A percentile compares a stretch with the other conserved stretches of the same genome.
Evolutionary conservation across 2,113 vertebrate species (phyloP).

Genomic region (Alexandromys fortis): DNA sequence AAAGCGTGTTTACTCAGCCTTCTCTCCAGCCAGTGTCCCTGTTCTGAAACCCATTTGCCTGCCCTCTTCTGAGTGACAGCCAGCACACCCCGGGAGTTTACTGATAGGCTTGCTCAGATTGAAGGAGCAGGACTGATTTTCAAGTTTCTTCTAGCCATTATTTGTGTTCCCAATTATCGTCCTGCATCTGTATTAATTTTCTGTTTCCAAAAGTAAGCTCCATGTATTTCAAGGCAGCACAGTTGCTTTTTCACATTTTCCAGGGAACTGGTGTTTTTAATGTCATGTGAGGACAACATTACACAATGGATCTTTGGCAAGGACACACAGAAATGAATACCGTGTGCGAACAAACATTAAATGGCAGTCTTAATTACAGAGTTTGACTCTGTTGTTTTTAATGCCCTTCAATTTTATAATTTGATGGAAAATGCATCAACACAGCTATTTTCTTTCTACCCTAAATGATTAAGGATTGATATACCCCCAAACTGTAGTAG

Average conservation of each 20-base stretch:
- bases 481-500: conserved; percentile 64
- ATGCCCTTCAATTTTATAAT: conserved; percentile 84
- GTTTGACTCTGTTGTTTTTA: conserved; percentile 83
- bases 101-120: conserved; percentile 61
- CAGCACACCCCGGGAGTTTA: conserved; percentile 44
- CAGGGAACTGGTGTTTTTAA: conserved; percentile 84
- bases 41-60: conserved; percentile 38
- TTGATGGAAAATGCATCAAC: conserved; percentile 83
- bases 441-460: conserved; percentile 82
- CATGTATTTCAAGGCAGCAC: conserved; percentile 79
- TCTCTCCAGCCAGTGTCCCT: conserved; percentile 37
- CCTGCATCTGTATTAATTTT: conserved; percentile 81
- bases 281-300: conserved; percentile 84
- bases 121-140: conserved; percentile 71
- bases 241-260: conserved; percentile 81
- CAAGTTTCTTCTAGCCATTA: conserved; percentile 75
- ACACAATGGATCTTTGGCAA: conserved; percentile 83
- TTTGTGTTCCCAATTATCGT: conserved; percentile 79
- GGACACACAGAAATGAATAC: conserved; percentile 84
- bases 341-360: conserved; percentile 84
- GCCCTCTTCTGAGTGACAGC: conserved; percentile 62
- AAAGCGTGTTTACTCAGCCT: conserved; percentile 8
- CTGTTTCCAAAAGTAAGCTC: conserved; percentile 80
- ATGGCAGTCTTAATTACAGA: conserved; percentile 84
- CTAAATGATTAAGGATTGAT: conserved; percentile 81